A percentile compares a stretch with the other conserved stretches of the same genome.
Conservation (phyloP, 1,140 invertebrate genomes). For the Caenorhabditis inopinata region DNA sequence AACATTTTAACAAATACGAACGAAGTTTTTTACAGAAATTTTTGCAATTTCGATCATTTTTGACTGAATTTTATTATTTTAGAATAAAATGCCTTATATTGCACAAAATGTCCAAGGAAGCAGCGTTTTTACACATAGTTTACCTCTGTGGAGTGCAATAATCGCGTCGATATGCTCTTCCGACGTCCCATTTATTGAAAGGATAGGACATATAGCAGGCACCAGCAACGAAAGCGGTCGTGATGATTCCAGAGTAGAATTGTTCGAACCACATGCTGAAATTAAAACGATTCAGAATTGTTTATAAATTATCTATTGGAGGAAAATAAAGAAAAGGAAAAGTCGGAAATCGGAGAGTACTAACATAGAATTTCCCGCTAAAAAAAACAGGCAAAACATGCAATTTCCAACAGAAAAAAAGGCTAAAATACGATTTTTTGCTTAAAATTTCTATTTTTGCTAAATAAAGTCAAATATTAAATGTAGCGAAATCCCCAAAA, state of each 20-base stretch:
- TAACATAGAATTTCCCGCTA: no score
- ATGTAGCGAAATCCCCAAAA: no score
- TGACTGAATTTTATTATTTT: not conserved
- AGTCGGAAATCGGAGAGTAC: not conserved
- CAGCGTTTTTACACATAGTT: not conserved
- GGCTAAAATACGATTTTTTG: no score
- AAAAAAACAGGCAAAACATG: no score
- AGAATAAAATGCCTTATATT: not conserved
- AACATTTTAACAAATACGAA: no score
- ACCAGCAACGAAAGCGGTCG: conserved; percentile 47
- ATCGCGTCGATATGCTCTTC: conserved; percentile 43
- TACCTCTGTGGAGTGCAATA: conserved; percentile 42
- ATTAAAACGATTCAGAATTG: no score
- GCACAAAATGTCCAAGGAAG: no score
- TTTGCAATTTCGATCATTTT: not conserved
- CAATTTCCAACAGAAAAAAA: no score
- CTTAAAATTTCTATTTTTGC: no score
- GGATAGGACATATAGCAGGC: conserved; percentile 49
- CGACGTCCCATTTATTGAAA: conserved; percentile 51
- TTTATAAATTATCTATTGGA: no score
- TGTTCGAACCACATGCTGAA: conserved; percentile 52
- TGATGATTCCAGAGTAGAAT: conserved; percentile 53
- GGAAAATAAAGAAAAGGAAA: not conserved
- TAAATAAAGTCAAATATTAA: no score
- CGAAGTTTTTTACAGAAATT: no score